phyloP scores from a whole-genome alignment of 2,113 vertebrate genomes.

The Hipposideros armiger region DNA sequence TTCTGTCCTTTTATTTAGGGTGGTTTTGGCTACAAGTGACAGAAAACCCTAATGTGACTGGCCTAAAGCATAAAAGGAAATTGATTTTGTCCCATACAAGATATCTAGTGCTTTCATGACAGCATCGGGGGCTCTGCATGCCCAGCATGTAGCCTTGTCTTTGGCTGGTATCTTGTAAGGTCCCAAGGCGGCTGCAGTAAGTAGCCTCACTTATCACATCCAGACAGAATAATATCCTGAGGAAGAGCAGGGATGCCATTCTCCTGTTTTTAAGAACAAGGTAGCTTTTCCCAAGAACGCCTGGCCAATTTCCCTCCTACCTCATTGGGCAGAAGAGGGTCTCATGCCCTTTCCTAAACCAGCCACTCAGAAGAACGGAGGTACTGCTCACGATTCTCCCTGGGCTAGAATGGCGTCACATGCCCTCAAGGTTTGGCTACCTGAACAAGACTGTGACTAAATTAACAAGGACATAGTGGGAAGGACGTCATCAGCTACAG shows the following conservation, averaged over 20 bases:
- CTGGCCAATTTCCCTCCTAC: neutral
- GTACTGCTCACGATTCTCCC: neutral
- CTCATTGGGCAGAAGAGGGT: neutral
- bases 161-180: neutral
- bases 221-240: neutral
- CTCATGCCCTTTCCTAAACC: neutral
- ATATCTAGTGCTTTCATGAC: neutral
- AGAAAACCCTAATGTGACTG: neutral
- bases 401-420: neutral
- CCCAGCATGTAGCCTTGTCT: neutral
- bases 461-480: neutral
- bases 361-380: neutral
- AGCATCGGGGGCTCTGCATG: neutral
- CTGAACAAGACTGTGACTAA: neutral
- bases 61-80: neutral
- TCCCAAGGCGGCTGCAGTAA: neutral
- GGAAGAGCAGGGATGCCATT: neutral
- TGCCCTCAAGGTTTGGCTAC: neutral
- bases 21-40: neutral
- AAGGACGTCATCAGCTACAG: neutral
- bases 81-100: neutral
- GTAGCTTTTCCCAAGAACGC: neutral
- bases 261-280: neutral
- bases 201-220: neutral
- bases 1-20: neutral